Evolutionary conservation across 1,140 invertebrate species (phyloP).

Genomic region (Drosophila sp.): DNA sequence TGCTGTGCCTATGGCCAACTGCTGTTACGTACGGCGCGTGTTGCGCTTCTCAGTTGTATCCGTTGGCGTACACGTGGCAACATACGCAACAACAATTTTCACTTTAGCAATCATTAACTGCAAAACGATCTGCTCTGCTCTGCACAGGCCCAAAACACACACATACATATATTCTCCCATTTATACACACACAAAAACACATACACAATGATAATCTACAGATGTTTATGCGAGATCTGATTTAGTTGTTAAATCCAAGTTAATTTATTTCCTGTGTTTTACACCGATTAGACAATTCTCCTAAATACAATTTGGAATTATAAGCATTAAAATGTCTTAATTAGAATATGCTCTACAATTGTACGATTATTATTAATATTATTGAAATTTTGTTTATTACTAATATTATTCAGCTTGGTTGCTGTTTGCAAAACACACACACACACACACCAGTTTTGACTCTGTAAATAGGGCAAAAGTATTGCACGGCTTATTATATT

Average conservation of each 20-base stretch:
- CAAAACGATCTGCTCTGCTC: slow-evolving; percentile 31
- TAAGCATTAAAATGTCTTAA: slow-evolving; percentile 50
- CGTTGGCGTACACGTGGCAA: slow-evolving; percentile 75
- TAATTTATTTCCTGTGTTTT: slow-evolving; percentile 79
- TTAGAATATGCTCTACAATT: slow-evolving; percentile 17
- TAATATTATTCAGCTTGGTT: slow-evolving; percentile 3
- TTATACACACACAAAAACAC: slow-evolving; percentile 13
- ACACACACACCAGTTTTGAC: slow-evolving; percentile 20
- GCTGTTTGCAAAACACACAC: slow-evolving; percentile 4
- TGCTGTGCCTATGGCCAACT: slow-evolving; percentile 75
- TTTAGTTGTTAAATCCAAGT: slow-evolving; percentile 65
- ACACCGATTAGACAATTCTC: slow-evolving; percentile 78
- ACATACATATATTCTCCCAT: slow-evolving; percentile 4
- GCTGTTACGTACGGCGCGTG: slow-evolving; percentile 60
- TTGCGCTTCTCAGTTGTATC: slow-evolving; percentile 72
- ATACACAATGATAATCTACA: slow-evolving; percentile 24
- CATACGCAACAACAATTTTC: slow-evolving; percentile 75
- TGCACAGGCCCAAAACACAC: slow-evolving; percentile 26
- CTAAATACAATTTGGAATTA: slow-evolving; percentile 73
- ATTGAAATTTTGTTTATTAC: slow-evolving; percentile 5
- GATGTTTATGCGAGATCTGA: slow-evolving; percentile 64
- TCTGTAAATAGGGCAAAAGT: slow-evolving; percentile 43
- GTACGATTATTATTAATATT: slow-evolving; percentile 20
- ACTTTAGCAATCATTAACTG: slow-evolving; percentile 69
- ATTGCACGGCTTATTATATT: slow-evolving; percentile 26